Percentiles rank a stretch among this genome's conserved stretches.
Evolutionary conservation across 2,888 invertebrate species (phyloP).

Genomic region (Euclidia mi): DNA sequence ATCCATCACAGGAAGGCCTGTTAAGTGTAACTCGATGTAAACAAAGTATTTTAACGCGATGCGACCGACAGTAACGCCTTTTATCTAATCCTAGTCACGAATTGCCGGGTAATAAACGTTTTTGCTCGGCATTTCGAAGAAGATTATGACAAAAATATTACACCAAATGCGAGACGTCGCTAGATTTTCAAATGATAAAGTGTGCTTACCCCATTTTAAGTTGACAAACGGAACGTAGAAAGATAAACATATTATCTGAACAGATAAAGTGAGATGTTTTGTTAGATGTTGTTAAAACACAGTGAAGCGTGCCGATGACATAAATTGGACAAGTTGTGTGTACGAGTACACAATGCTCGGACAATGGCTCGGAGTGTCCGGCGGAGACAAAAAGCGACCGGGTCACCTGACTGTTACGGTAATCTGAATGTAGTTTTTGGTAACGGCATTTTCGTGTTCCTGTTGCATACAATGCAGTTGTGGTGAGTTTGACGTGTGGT

Average conservation of each 20-base stretch:
- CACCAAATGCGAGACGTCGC: conserved; percentile 51
- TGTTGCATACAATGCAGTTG: conserved; percentile 38
- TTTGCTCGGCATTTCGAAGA: conserved; percentile 66
- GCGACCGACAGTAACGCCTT: conserved; percentile 58
- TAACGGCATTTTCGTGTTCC: conserved; percentile 60
- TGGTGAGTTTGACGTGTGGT: conserved; percentile 13
- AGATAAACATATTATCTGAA: conserved; percentile 37
- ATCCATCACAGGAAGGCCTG: conserved; percentile 54
- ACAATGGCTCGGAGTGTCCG: conserved; percentile 64
- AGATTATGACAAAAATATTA: conserved; percentile 55
- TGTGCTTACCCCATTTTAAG: conserved; percentile 28
- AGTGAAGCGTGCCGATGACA: conserved; percentile 47
- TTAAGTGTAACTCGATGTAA: conserved; percentile 68
- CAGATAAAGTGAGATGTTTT: conserved; percentile 29
- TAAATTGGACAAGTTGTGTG: conserved; percentile 39
- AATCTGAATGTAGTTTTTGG: conserved; percentile 57
- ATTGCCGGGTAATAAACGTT: conserved; percentile 68
- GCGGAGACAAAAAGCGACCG: conserved; percentile 72
- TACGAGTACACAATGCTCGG: conserved; percentile 37
- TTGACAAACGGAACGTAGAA: conserved; percentile 20
- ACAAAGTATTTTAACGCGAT: conserved; percentile 68
- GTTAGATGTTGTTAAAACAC: conserved; percentile 23
- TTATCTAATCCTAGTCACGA: conserved; percentile 76
- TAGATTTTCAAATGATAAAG: conserved; percentile 39
- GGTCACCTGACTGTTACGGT: conserved; percentile 73